These are phyloP conservation scores for Diogma glabrata DNA, from an alignment of 2,888 invertebrate genomes.

Conservation along the genomic window DNA sequence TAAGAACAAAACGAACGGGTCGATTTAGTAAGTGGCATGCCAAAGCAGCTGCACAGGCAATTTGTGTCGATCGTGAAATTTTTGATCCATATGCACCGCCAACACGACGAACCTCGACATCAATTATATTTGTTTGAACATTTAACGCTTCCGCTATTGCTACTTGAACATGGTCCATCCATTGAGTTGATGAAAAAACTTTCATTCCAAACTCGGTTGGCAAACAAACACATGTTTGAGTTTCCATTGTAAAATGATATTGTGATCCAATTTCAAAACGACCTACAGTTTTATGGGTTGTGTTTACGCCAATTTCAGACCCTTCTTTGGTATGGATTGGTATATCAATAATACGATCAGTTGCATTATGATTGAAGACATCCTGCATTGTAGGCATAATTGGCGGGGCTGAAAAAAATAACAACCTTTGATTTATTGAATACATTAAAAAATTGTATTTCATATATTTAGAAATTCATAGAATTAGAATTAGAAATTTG, in stretches of 20 bases:
- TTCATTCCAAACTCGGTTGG: constrained; percentile 59
- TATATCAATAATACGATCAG: constrained; percentile 12
- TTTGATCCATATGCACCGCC: constrained; percentile 61
- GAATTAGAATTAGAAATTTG: no score
- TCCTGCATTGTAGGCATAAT: constrained; percentile 31
- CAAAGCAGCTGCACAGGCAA: constrained; percentile 52
- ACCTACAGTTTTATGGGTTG: constrained; percentile 39
- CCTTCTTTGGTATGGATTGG: constrained; percentile 15
- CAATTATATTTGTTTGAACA: constrained; percentile 46
- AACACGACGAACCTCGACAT: constrained; percentile 48
- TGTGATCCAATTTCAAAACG: constrained; percentile 43
- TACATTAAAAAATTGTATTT: no score
- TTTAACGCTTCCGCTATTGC: constrained; percentile 42
- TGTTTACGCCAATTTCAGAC: constrained; percentile 21
- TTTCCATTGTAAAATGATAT: constrained; percentile 60
- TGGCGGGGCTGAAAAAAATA: constrained; percentile 20
- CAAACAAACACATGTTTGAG: constrained; percentile 46
- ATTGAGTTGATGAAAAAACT: constrained; percentile 48
- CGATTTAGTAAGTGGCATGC: constrained; percentile 45
- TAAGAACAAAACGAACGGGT: constrained; percentile 49
- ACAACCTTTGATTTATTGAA: no score
- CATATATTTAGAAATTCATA: no score
- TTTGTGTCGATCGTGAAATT: constrained; percentile 43
- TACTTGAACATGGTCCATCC: constrained; percentile 44
- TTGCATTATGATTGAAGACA: constrained; percentile 31